Evolutionary conservation across 35 echinoderm and acorn worm species (phyloP), one percentile per base, ranked within the genome.

Genomic region (Heliocidaris erythrogramma): DNA sequence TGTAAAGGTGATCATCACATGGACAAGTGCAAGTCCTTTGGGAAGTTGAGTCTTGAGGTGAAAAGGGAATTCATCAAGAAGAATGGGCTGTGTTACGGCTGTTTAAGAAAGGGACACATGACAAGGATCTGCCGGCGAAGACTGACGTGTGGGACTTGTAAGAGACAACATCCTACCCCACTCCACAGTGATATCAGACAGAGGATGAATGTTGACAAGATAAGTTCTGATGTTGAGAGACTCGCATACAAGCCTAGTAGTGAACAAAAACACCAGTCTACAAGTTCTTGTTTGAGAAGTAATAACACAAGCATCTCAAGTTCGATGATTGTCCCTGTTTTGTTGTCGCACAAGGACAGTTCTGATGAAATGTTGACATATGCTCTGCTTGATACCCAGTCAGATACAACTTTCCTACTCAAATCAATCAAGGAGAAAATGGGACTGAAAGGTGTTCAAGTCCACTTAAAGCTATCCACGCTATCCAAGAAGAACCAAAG

Each of bases 331-430:
- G 90, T 93, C 5, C 96, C 96, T 21, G 91, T 88, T 60, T 18
- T 49, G 48, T 95, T 61, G 61, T 85, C 91, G 30, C 31, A 78
- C 29, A 48, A 30, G 21, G 16, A 8, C 31, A 42, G 42, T 71
- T 42, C 88, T 6, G 61, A 86, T 18, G 96, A 97, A 86, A 60
- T 84, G 30, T 92, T 96, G 2, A 93, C 91, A 8, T 96, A 96
- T 88, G 96, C 92, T 35, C 60, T 97, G 49, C 60, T 97, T 5
- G 94, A 97, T 85, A 97, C 96, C 5, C 96, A 97, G 86, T 93
- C 60, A 17, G 96, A 97, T 85, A 85, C 94, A 21, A 94, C 96
- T 24, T 97, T 97, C 59, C 52, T 95, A 16, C 85, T 92, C 14
- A 90, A 95, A 47, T 21, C 69, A 11, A 78, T 47, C 93, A 11